A percentile compares a stretch with the other conserved stretches of the same genome.
Evolutionary conservation across 2,113 vertebrate species (phyloP).

Genomic region (Okapia johnstoni): DNA sequence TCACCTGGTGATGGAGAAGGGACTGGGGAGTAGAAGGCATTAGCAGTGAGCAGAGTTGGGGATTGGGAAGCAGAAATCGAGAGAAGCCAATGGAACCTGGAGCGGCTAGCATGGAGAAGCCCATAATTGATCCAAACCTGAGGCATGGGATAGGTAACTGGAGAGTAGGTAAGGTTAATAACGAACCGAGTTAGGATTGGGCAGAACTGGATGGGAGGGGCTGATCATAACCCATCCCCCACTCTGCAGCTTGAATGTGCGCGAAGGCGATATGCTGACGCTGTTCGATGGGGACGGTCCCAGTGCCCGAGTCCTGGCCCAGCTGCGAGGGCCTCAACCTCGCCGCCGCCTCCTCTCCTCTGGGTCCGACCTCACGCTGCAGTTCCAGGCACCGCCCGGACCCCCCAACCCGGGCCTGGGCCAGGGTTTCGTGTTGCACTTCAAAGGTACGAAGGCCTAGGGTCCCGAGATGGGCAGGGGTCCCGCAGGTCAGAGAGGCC

Average conservation of each 20-base stretch:
- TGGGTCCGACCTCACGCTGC: constrained; percentile 91
- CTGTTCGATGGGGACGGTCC: constrained; percentile 89
- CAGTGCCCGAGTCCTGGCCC: constrained; percentile 89
- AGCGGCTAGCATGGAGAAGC: neutral
- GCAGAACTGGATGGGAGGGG: neutral
- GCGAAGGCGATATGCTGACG: constrained; percentile 90
- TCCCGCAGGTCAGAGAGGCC: neutral
- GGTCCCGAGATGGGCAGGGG: neutral
- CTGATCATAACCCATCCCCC: rapidly evolving
- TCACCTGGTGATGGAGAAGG: neutral
- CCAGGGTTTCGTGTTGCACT: constrained; percentile 93
- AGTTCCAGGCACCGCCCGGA: constrained; percentile 91
- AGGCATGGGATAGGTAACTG: neutral
- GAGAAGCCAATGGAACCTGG: neutral
- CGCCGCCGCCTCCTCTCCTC: constrained; percentile 90
- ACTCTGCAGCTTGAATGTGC: constrained; percentile 88
- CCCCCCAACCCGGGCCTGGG: constrained; percentile 88
- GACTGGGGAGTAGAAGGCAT: neutral
- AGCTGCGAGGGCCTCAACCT: constrained; percentile 89
- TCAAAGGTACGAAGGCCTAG: constrained; percentile 81
- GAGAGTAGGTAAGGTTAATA: neutral
- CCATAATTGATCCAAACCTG: neutral
- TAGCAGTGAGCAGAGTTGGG: neutral
- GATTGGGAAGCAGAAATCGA: neutral
- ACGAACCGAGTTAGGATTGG: neutral